Evolutionary conservation across 37 sponge, comb jelly and placozoan species (phyloP), one percentile per base, ranked within the genome.

Genomic region (Spongia lamella): DNA sequence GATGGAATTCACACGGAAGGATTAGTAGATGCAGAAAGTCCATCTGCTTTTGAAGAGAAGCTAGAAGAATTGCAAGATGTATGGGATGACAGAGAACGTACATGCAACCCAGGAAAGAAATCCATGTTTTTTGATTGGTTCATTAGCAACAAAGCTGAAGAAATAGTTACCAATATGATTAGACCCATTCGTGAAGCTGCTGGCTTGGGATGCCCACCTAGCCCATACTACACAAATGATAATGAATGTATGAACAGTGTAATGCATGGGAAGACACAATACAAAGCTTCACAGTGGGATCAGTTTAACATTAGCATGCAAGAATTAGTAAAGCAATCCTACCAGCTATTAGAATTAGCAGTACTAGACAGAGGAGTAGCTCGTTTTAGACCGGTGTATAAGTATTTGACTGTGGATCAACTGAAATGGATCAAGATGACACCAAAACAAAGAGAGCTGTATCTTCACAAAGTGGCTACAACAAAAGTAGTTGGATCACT

Each of bases 171-270:
- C 6, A 27, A 53, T 43, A 7, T 68, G 25, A 7, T 38, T 15
- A 26, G 26, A 16, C 50, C 24, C 25, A 38, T 21, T 9, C 15
- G 70, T 27, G 26, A 43, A 68, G 29, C 20, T 9, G 52, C 70
- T 47, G 70, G 70, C 7, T 29, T 68, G 20, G 70, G 70, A 25
- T 26, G 50, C 25, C 17, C 50, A 30, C 70, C 70, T 7, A 7
- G 30, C 20, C 20, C n/a, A 43, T 68, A 51, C 26, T 51, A 76
- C 25, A 76, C 77, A 3, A 76, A 76, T 63, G 77, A 76, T 2
- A 52, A 51, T 50, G 77, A 76, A n/a, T 76, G 64, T 14, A 76
- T 55, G 53, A 76, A 76, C 20, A 76, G 62, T 27, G 54, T 76
- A 14, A 6, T 76, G 16, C 61, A 76, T 9, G 50, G 62, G 24